These are phyloP conservation scores for Anoplolepis gracilipes DNA, from an alignment of 1,140 invertebrate genomes.

Conservation along the genomic window DNA sequence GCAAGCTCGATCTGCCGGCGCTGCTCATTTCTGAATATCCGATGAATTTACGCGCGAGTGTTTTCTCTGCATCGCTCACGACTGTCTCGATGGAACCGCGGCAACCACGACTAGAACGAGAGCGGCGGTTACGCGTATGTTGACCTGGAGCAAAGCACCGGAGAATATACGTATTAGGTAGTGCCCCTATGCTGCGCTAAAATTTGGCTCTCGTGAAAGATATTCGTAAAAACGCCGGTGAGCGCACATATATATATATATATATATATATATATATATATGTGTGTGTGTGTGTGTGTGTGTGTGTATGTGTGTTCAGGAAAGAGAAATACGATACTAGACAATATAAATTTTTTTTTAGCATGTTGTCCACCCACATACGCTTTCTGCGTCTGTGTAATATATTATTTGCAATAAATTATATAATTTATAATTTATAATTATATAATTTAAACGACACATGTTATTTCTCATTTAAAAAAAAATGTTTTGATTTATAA, in stretches of 20 bases:
- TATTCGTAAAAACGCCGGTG: background rate
- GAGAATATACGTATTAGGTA: constrained; percentile 23
- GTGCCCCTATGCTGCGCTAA: constrained; percentile 15
- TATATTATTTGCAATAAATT: too few relatives aligned
- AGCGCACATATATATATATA: too few relatives aligned
- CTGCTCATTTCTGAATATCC: constrained; percentile 60
- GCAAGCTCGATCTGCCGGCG: constrained; percentile 39
- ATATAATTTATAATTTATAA: too few relatives aligned
- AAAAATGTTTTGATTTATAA: background rate
- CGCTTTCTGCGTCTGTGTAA: background rate
- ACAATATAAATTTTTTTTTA: background rate
- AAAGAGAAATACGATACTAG: background rate
- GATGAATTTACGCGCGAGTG: constrained; percentile 29
- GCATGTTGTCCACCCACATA: background rate
- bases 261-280: too few relatives aligned
- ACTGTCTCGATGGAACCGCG: constrained; percentile 43
- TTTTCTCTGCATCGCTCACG: constrained; percentile 49
- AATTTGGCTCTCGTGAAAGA: background rate
- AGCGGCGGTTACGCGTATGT: background rate
- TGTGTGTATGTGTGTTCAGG: too few relatives aligned
- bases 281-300: too few relatives aligned
- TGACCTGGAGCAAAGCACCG: constrained; percentile 10
- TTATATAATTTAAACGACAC: background rate
- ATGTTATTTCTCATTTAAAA: background rate
- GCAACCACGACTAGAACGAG: constrained; percentile 9